phyloP scores from a whole-genome alignment of 2,113 vertebrate species.

The Rhinichthys klamathensis region DNA sequence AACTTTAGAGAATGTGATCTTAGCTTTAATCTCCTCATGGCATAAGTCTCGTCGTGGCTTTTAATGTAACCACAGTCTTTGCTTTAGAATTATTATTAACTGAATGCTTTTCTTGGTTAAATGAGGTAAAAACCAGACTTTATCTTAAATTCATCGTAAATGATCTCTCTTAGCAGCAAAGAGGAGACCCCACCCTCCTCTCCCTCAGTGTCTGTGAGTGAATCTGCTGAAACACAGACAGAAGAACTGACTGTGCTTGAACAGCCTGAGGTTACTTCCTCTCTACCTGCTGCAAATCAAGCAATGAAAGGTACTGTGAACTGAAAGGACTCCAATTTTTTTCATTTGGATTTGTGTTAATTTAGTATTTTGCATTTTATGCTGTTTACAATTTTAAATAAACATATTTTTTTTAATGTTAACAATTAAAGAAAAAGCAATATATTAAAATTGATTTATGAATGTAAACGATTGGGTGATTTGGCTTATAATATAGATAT shows the following conservation, averaged over 20 bases:
- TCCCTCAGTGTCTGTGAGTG: slow-evolving; percentile 37
- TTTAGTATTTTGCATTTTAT: not conserved
- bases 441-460: not conserved
- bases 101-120: not conserved
- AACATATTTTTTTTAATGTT: not conserved
- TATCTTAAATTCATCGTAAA: not conserved
- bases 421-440: not conserved
- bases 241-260: slow-evolving; percentile 70
- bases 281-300: slow-evolving; percentile 71
- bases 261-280: slow-evolving; percentile 67
- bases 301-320: slow-evolving; percentile 77
- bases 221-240: slow-evolving; percentile 56
- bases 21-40: not conserved
- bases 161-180: slow-evolving; percentile 55
- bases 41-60: not conserved
- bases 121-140: not conserved
- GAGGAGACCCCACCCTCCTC: slow-evolving; percentile 51
- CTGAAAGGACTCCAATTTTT: not conserved
- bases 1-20: not conserved
- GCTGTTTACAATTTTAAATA: not conserved
- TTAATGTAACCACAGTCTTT: not conserved
- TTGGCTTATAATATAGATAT: not conserved
- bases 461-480: not conserved
- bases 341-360: not conserved
- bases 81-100: not conserved